Evolutionary conservation across 2,888 invertebrate genomes (phyloP).

Genomic region (Creontiades dilutus): DNA sequence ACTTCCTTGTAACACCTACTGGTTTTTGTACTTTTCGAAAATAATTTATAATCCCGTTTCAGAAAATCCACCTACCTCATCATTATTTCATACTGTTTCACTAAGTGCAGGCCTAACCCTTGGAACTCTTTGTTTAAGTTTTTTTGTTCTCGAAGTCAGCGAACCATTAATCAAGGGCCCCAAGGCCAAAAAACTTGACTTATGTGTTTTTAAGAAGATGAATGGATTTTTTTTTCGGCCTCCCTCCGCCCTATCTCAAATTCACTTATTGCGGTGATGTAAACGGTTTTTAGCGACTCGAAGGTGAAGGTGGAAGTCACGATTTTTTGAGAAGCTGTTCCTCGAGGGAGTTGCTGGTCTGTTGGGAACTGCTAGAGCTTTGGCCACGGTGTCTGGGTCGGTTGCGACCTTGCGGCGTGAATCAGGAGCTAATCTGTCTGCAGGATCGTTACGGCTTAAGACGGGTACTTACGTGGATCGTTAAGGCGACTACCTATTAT

Average conservation of each 20-base stretch:
- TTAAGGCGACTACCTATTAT: too few species aligned
- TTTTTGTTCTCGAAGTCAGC: not conserved
- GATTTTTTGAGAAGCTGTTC: not conserved
- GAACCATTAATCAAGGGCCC: not conserved
- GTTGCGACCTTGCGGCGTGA: too few species aligned
- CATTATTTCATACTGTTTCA: not conserved
- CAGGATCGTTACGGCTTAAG: too few species aligned
- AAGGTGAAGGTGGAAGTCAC: constrained; percentile 16
- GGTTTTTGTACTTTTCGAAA: too few species aligned
- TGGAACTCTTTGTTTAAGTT: not conserved
- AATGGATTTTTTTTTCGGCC: constrained; percentile 18
- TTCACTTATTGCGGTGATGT: constrained; percentile 40
- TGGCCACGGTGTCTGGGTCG: too few species aligned
- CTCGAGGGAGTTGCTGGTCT: too few species aligned
- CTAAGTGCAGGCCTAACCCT: not conserved
- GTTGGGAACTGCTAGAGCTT: too few species aligned
- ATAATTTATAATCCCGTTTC: too few species aligned
- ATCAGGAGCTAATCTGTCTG: too few species aligned
- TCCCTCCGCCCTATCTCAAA: constrained; percentile 11
- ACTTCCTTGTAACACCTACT: too few species aligned
- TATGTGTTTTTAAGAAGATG: constrained; percentile 13
- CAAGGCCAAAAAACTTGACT: constrained; percentile 33
- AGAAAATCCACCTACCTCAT: too few species aligned
- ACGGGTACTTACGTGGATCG: too few species aligned
- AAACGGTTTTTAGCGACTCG: not conserved